Evolutionary conservation across 2,797 vertebrate genomes (phyloP), one percentile per base, ranked within the genome.

Genomic region (Galago senegalensis): DNA sequence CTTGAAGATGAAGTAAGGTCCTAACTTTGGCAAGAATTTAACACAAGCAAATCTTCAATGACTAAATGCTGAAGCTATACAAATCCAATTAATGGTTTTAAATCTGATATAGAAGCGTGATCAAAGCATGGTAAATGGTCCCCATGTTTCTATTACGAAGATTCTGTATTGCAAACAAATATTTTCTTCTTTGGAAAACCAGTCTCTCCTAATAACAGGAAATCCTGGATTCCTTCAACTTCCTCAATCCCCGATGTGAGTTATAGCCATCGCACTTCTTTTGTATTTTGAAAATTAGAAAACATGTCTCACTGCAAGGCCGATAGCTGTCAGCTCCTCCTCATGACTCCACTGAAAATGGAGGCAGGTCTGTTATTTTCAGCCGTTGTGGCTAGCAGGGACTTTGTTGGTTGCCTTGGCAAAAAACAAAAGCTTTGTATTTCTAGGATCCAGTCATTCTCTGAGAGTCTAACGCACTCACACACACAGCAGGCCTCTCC

Each of bases 211-310:
- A 65, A 56, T 86, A 89, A n/a, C 8, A 83, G 21, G 18, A 75
- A 60, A 79, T 89, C 16, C 65, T 87, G 5, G 27, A 53, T 63
- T 89, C 3, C 43, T 91, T 84, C 27, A 83, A 27, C 13, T 49
- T 2, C 5, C 23, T 84, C 58, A 61, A 83, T 61, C 81, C 1
- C 0, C 7, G 58, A 0, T 4, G 18, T n/a, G 1, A 17, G 3
- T 27, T 56, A 7, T 49, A 14, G 63, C 3, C 7, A 67, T 86
- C 77, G 49, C n/a, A 14, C 0, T 2, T 61, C 89, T 81, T 11
- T 17, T 79, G 49, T 75, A 7, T 89, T 95, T 87, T 89, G 53
- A 21, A 88, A 87, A 53, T 82, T 40, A 61, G 25, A 61, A 82
- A 89, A 75, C n/a, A 27, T 1, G 37, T 81, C 17, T 8, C 53